phyloP scores from a whole-genome alignment of 2,113 vertebrate genomes.

The Ophthalmotilapia sp. region DNA sequence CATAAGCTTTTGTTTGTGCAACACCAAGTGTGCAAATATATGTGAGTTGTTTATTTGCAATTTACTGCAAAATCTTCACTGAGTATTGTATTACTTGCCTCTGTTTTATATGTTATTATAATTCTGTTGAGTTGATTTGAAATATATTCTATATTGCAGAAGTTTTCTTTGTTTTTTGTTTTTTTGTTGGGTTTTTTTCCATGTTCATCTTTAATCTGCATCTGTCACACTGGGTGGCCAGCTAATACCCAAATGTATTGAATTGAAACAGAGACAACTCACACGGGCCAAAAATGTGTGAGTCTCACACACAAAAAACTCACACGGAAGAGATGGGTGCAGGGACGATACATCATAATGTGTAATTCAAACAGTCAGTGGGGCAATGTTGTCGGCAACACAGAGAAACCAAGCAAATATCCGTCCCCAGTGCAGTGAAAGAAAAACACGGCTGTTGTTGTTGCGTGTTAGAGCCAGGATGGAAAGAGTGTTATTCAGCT shows the following conservation, averaged over 20 bases:
- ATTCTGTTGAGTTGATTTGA: constrained; percentile 52
- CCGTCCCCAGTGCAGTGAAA: constrained; percentile 38
- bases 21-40: constrained; percentile 46
- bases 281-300: constrained; percentile 14
- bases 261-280: constrained; percentile 50
- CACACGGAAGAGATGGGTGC: background rate
- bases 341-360: constrained; percentile 56
- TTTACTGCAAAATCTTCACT: constrained; percentile 35
- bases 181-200: background rate
- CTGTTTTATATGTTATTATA: constrained; percentile 59
- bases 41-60: constrained; percentile 33
- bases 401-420: constrained; percentile 44
- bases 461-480: constrained; percentile 5
- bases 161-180: constrained; percentile 57
- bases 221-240: constrained; percentile 66
- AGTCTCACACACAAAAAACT: background rate
- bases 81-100: constrained; percentile 28
- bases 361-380: constrained; percentile 55
- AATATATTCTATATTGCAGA: constrained; percentile 60
- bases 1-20: constrained; percentile 61
- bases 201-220: constrained; percentile 60
- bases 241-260: constrained; percentile 53
- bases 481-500: constrained; percentile 36
- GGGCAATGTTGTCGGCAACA: constrained; percentile 22
- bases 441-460: constrained; percentile 45